phyloP scores from a whole-genome alignment of 2,797 vertebrate genomes.

The Merluccius polli region DNA sequence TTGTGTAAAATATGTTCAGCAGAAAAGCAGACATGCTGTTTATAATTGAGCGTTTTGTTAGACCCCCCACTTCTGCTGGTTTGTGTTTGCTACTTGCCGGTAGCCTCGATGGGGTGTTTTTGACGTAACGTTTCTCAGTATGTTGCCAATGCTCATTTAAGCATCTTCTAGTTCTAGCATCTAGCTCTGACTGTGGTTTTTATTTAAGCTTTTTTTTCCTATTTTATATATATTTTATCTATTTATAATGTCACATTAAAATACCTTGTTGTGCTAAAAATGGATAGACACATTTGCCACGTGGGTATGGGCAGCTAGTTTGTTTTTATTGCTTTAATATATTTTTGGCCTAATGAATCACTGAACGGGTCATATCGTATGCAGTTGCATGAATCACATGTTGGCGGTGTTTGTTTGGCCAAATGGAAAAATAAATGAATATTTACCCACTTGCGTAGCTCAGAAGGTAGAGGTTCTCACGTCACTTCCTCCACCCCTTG shows the following conservation, averaged over 20 bases:
- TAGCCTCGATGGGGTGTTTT: too few species aligned
- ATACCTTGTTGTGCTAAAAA: too few species aligned
- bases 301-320: too few species aligned
- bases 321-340: too few species aligned
- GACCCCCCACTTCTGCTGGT: neutral
- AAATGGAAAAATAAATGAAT: constrained; percentile 49
- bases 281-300: too few species aligned
- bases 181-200: neutral
- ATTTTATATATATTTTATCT: too few species aligned
- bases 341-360: neutral
- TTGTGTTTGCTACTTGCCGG: neutral
- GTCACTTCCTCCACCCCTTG: too few species aligned
- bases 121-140: neutral
- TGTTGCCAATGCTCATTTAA: too few species aligned
- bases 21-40: neutral
- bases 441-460: too few species aligned
- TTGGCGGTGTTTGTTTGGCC: constrained; percentile 33
- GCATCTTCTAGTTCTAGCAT: too few species aligned
- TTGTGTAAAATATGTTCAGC: neutral
- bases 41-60: neutral
- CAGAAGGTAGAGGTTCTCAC: too few species aligned
- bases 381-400: constrained; percentile 52
- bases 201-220: too few species aligned
- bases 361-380: constrained; percentile 41
- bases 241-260: neutral